These are phyloP conservation scores for Oxytorus armatus DNA, from an alignment of 2,888 invertebrate species.

Conservation along the genomic window DNA sequence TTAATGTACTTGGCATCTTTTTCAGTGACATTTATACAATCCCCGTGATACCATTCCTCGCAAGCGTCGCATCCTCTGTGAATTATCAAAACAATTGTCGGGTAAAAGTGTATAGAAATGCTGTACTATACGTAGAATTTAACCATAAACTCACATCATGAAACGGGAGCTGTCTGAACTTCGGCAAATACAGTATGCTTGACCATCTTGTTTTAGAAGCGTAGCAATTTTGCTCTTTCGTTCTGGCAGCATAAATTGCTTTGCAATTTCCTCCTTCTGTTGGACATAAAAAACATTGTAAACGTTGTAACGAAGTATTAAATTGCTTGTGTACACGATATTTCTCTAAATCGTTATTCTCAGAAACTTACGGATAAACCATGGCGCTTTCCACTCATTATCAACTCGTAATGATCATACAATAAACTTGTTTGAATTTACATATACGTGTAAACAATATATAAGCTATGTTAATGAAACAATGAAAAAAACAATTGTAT, in stretches of 20 bases:
- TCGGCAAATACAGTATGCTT: slow-evolving; percentile 97
- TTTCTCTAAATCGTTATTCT: slow-evolving; percentile 5
- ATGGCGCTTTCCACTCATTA: slow-evolving; percentile 75
- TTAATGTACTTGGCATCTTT: slow-evolving; percentile 96
- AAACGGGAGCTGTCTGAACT: slow-evolving; percentile 97
- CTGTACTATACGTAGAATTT: neutral
- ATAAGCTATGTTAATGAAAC: neutral
- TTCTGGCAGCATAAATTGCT: slow-evolving; percentile 95
- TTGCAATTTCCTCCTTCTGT: slow-evolving; percentile 95
- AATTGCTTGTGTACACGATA: neutral
- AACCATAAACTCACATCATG: slow-evolving; percentile 92
- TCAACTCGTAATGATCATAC: neutral
- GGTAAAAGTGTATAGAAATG: slow-evolving; percentile 9
- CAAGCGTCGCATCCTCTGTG: slow-evolving; percentile 97
- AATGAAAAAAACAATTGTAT: neutral
- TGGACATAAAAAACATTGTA: neutral
- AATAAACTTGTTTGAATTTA: neutral
- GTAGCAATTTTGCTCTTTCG: slow-evolving; percentile 96
- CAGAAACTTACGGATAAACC: slow-evolving; percentile 74
- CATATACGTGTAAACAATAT: neutral
- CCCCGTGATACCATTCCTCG: slow-evolving; percentile 99
- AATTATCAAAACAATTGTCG: slow-evolving; percentile 28
- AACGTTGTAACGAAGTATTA: neutral
- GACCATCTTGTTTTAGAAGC: slow-evolving; percentile 94
- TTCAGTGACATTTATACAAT: slow-evolving; percentile 97